Evolutionary conservation across 2,113 vertebrate genomes (phyloP).

Genomic region (Brachypteracias leptosomus): DNA sequence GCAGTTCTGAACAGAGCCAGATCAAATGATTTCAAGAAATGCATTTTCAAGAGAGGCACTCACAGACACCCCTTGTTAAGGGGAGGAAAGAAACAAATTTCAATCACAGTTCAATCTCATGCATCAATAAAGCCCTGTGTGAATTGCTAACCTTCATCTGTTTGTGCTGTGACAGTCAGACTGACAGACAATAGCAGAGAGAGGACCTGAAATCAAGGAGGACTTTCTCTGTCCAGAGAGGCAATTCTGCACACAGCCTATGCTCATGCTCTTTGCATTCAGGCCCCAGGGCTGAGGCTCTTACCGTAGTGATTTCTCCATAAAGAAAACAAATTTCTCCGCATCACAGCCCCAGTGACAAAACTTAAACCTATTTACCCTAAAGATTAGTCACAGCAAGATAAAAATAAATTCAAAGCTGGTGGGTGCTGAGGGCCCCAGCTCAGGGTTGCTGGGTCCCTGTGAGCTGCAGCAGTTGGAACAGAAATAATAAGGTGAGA

Average conservation of each 20-base stretch:
- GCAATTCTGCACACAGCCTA: accelerated
- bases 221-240: background rate
- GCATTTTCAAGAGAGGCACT: background rate
- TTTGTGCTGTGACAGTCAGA: background rate
- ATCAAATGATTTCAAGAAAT: background rate
- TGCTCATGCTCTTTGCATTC: background rate
- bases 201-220: background rate
- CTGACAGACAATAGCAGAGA: background rate
- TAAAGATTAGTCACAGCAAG: background rate
- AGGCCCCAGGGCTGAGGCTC: background rate
- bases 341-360: background rate
- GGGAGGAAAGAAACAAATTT: too few relatives aligned
- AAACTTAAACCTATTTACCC: background rate
- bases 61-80: background rate
- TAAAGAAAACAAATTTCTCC: background rate
- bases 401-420: constrained; percentile 16
- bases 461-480: background rate
- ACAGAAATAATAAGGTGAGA: background rate
- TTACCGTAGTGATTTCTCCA: background rate
- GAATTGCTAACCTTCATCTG: background rate
- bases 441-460: background rate
- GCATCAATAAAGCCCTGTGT: background rate
- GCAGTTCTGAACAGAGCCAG: background rate
- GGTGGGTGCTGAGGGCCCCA: background rate
- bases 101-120: background rate